These are phyloP conservation scores for Rhogogaster chlorosoma DNA, from an alignment of 2,888 invertebrate genomes.

Conservation along the genomic window DNA sequence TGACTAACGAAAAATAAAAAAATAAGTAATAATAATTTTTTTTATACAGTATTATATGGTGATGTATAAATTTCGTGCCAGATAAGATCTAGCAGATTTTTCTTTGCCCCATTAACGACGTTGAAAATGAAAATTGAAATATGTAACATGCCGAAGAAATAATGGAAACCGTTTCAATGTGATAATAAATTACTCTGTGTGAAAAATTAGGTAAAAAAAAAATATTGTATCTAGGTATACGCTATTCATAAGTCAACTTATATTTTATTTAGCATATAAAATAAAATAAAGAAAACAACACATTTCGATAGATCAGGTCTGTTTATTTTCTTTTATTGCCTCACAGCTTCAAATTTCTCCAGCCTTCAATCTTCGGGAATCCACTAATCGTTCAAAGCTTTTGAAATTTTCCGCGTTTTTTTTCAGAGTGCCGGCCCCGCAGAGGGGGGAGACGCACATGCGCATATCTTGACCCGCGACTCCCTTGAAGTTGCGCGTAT, in stretches of 20 bases:
- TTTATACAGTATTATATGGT: not conserved
- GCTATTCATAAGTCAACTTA: conserved; percentile 26
- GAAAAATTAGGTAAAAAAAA: conserved; percentile 7
- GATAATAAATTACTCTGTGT: conserved; percentile 31
- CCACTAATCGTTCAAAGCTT: no score
- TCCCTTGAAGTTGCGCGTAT: conserved; percentile 28
- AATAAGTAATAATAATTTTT: not conserved
- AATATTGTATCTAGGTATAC: not conserved
- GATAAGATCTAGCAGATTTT: not conserved
- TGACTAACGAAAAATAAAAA: not conserved
- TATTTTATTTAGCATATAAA: conserved; percentile 39
- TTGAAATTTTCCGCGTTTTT: not conserved
- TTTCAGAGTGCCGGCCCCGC: no score
- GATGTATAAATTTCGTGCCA: not conserved
- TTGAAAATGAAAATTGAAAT: not conserved
- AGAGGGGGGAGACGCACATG: not conserved
- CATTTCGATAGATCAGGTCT: not conserved
- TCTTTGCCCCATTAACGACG: not conserved
- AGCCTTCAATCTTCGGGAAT: not conserved
- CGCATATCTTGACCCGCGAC: not conserved
- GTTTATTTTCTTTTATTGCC: not conserved
- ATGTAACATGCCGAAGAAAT: not conserved
- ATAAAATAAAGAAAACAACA: not conserved
- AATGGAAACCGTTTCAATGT: conserved; percentile 25
- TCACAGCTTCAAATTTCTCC: not conserved